These are phyloP conservation scores for Lucifuga dentata DNA, from an alignment of 2,113 vertebrate species.

Conservation along the genomic window DNA sequence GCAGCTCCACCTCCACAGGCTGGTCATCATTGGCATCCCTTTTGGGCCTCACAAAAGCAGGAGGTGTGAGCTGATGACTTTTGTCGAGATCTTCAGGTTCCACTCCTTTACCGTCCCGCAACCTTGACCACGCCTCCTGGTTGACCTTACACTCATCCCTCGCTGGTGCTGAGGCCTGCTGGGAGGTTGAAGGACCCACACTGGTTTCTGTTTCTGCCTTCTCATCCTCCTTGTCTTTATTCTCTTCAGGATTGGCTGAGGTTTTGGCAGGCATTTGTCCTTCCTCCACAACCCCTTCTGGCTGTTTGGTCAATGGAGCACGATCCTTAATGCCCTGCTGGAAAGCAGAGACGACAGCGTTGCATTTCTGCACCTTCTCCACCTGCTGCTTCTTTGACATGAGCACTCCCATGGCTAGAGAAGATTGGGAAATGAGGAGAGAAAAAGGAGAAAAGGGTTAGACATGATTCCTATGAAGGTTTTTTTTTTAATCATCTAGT, in stretches of 20 bases:
- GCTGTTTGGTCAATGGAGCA: constrained; percentile 61
- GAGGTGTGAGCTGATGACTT: constrained; percentile 87
- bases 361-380: constrained; percentile 98
- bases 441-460: constrained; percentile 17
- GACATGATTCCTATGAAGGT: neutral
- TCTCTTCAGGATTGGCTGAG: constrained; percentile 71
- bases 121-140: constrained; percentile 92
- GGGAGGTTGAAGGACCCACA: constrained; percentile 57
- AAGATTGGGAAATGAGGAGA: constrained; percentile 29
- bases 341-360: constrained; percentile 92
- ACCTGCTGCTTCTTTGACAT: constrained; percentile 98
- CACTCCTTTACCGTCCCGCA: constrained; percentile 92
- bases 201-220: constrained; percentile 72
- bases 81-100: constrained; percentile 94
- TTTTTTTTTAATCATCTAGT: too few species aligned
- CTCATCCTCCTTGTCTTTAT: constrained; percentile 56
- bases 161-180: constrained; percentile 60
- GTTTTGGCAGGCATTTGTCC: constrained; percentile 76
- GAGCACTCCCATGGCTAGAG: constrained; percentile 92
- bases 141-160: constrained; percentile 82
- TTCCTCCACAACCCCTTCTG: constrained; percentile 69
- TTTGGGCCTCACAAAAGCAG: constrained; percentile 90
- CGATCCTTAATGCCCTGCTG: constrained; percentile 91
- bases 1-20: constrained; percentile 86
- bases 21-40: constrained; percentile 90